Evolutionary conservation across 2,888 invertebrate genomes (phyloP), one percentile per base, ranked within the genome.

Genomic region (Oxyteleia sp.): DNA sequence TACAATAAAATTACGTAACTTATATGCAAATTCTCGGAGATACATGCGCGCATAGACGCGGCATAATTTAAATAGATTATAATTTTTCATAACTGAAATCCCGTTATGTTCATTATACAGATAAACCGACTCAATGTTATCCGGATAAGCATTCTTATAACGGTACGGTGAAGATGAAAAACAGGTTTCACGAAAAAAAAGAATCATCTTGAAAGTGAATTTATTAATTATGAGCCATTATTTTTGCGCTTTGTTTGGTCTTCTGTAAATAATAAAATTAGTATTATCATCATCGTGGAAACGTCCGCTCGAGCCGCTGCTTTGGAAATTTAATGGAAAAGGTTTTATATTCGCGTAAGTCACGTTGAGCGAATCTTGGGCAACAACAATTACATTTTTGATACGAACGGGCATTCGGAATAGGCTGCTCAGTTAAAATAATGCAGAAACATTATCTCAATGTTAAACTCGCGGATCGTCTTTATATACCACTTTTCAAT

Each of bases 71-170:
- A 53, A 61, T 51, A 49, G 63, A 71, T 71, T 69, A 71, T 71
- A 35, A 79, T 79, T 71, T 79, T 63, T 71, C 51, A 79, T 49
- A 55, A 71, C 64, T 29, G 55, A n/a, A 78, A 63, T 78, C 61
- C 61, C 53, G 45, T 78, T 78, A 69, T 35, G 53, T 55, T 53
- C 35, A 11, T 78, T 38, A 45, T 23, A 15, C 20, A 51, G 43
- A 76, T 76, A 59, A 76, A 68, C 41, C 59, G 29, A 49, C 43
- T 43, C 32, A 38, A 38, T 11, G 49, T 38, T 63, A 43, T 41
- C 53, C 51, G 10, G 20, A 32, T 41, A 32, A 69, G 15, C 29
- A 29, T 13, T 23, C 13, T 26, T 53, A 7, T 32, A 49, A 26
- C 8, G 18, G 13, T 8, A 49, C 18, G 11, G 11, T 35, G 18